A percentile compares a stretch with the other conserved stretches of the same genome.
phyloP scores from a whole-genome alignment of 2,797 vertebrate species.

The Tauraco hartlaubi region DNA sequence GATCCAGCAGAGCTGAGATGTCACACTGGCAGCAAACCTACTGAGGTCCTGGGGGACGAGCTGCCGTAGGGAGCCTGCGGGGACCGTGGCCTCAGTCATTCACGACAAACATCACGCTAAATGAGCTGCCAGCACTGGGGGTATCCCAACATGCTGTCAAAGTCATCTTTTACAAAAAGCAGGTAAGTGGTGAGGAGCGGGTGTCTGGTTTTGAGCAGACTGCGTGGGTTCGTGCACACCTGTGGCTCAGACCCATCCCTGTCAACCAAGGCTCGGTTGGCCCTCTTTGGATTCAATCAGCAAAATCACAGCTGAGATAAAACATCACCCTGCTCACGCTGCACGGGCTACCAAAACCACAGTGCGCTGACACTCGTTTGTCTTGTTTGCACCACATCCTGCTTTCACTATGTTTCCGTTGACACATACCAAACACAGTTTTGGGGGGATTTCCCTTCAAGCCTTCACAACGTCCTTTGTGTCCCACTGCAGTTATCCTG shows the following conservation, averaged over 20 bases:
- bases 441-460: not conserved
- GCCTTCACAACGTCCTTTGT: not conserved
- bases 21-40: not conserved
- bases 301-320: not conserved
- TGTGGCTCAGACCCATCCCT: not conserved
- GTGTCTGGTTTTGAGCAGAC: not conserved
- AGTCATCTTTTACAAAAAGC: fast-evolving
- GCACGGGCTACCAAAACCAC: not conserved
- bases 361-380: not conserved
- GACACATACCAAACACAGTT: not conserved
- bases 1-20: not conserved
- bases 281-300: not conserved
- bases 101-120: not conserved
- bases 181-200: fast-evolving
- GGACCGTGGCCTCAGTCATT: not conserved
- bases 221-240: fast-evolving
- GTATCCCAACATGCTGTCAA: fast-evolving
- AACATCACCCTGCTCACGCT: not conserved
- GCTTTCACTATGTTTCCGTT: not conserved
- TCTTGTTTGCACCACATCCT: not conserved
- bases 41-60: not conserved
- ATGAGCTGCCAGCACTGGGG: not conserved
- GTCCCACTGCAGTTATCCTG: not conserved
- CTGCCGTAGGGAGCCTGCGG: not conserved
- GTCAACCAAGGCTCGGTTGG: not conserved